Base-by-base conservation (phyloP, 2,888 invertebrate genomes). In the Bellardia pandia region DNA sequence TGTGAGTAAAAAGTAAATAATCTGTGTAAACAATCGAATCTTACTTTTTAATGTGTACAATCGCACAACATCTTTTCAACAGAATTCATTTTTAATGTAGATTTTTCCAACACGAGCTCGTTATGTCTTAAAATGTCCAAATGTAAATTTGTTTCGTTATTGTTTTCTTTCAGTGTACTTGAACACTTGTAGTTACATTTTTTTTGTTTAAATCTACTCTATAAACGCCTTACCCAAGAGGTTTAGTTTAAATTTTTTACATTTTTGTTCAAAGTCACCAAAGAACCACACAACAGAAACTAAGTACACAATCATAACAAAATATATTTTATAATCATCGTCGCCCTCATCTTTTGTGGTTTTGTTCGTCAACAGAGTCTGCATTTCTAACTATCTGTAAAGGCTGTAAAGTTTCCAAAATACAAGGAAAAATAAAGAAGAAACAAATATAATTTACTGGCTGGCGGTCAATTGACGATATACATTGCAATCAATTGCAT, bases 401-500 rank as follows among this genome's bases (percentile, higher is more conserved):
- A 45, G 30, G 60, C 58, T 72, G 37, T 51, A n/a, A 37, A 48
- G 78, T 75, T 62, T 75, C 45, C 62, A 80, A 85, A 62, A 68
- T 45, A 75, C n/a, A 72, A 45, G 14, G 45, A 23, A 64, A 48
- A 48, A 45, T 23, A 37, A 56, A 75, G 33, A 74, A 74, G 40
- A 62, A 75, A 60, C 37, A 77, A 79, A 85, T 80, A 80, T 85
- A 85, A 85, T 85, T 85, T 80, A 80, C 75, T 85, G 76, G 86
- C 83, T 84, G 42, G 78, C 86, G 83, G 83, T 83, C 78, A 83
- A 79, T 83, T 83, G 78, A 79, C 62, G 78, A 79, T 79, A 79
- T 78, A 58, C 74, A 79, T 62, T 83, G 78, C 75, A 83, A 77
- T 86, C 86, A 86, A 86, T 82, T 86, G 82, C 71, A 83, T 82